phyloP scores from a whole-genome alignment of 64 coral and sea anemone species.

The Stichodactyla helianthus region DNA sequence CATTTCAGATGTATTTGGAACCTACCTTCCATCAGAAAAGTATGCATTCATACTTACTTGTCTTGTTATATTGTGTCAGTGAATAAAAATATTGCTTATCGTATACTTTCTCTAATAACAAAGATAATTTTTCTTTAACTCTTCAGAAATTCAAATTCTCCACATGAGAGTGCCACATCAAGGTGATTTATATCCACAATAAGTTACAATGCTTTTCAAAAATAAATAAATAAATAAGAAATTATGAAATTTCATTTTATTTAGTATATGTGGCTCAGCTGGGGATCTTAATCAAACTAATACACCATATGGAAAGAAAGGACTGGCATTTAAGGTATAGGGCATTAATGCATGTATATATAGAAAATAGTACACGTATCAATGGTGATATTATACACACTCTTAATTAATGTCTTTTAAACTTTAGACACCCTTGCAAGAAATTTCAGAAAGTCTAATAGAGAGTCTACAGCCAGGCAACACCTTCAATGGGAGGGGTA shows the following conservation, averaged over 20 bases:
- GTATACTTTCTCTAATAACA: not conserved
- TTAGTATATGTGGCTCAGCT: conserved; percentile 2
- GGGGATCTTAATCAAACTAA: not conserved
- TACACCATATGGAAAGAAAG: not conserved
- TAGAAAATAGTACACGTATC: too few species aligned
- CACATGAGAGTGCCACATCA: not conserved
- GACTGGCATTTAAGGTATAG: conserved; percentile 2
- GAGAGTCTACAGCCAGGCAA: conserved; percentile 53
- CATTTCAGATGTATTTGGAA: not conserved
- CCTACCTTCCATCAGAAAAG: not conserved
- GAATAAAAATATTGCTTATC: not conserved
- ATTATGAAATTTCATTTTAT: not conserved
- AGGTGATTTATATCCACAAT: not conserved
- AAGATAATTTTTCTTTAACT: not conserved
- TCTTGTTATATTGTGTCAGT: not conserved
- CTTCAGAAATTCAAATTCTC: conserved; percentile 1
- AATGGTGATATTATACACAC: not conserved
- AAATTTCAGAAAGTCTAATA: conserved; percentile 75
- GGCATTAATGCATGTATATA: not conserved
- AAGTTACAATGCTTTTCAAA: not conserved
- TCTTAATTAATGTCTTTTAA: not conserved
- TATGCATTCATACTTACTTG: not conserved
- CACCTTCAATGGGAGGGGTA: conserved; percentile 82
- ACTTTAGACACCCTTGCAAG: conserved; percentile 69
- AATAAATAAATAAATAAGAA: too few species aligned